Conservation (phyloP, 2,888 invertebrate genomes). For the Scaptomyza flava region DNA sequence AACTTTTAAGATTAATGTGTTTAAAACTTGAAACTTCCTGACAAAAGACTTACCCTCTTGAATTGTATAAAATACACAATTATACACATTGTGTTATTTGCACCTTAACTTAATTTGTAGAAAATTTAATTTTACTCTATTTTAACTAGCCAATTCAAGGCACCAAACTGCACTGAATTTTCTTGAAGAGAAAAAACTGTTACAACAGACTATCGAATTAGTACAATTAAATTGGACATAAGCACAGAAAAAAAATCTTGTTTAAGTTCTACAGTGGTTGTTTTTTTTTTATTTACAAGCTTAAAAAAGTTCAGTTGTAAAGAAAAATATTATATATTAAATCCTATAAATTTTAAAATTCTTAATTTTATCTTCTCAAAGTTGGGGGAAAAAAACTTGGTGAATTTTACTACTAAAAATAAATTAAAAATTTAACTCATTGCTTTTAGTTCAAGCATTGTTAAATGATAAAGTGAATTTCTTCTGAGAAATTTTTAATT, state of each 20-base stretch:
- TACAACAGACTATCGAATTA: not conserved
- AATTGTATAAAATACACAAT: conserved; percentile 45
- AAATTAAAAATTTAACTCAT: too few species aligned
- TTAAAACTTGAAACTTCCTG: not conserved
- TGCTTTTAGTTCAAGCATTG: too few species aligned
- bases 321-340: too few species aligned
- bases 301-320: too few species aligned
- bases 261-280: conserved; percentile 10
- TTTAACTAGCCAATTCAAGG: not conserved
- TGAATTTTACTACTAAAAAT: too few species aligned
- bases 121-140: not conserved
- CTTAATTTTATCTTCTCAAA: too few species aligned
- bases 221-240: not conserved
- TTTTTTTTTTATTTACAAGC: too few species aligned
- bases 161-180: conserved; percentile 7
- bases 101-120: not conserved
- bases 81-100: conserved; percentile 57
- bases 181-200: not conserved
- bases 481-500: too few species aligned
- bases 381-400: too few species aligned
- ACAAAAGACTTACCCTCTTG: conserved; percentile 15
- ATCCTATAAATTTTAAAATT: too few species aligned
- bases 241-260: not conserved
- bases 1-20: too few species aligned
- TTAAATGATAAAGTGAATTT: too few species aligned